Conservation (phyloP, 2,888 invertebrate species). For the Hypomecis atomaria region DNA sequence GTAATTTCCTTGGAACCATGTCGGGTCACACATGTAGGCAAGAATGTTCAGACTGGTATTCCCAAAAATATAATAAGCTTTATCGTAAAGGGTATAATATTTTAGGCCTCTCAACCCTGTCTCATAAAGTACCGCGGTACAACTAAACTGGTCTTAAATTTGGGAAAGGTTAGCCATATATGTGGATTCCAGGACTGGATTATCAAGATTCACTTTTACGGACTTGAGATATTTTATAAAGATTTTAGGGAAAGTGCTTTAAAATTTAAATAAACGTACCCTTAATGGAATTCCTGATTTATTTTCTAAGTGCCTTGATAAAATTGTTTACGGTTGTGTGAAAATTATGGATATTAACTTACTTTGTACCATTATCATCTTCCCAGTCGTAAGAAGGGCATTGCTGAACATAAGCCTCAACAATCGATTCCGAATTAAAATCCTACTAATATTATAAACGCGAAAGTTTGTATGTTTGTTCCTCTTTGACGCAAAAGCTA, state of each 20-base stretch:
- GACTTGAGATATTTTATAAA: not conserved
- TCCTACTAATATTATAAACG: no score
- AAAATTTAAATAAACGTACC: not conserved
- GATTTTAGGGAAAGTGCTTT: not conserved
- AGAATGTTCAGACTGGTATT: conserved; percentile 38
- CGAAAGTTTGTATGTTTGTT: no score
- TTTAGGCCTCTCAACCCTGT: conserved; percentile 34
- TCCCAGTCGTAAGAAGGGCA: no score
- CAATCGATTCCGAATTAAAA: no score
- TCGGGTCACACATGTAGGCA: conserved; percentile 4
- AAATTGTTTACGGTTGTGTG: no score
- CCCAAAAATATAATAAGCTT: conserved; percentile 26
- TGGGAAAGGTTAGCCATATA: conserved; percentile 42
- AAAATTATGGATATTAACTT: no score
- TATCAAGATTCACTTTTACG: conserved; percentile 39
- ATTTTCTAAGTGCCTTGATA: no score
- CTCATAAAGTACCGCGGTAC: conserved; percentile 38
- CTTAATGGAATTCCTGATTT: no score
- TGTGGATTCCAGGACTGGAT: conserved; percentile 43
- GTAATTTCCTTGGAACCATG: conserved; percentile 9
- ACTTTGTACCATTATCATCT: no score
- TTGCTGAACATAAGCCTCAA: no score
- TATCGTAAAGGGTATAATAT: conserved; percentile 32
- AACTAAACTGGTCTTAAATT: conserved; percentile 48
- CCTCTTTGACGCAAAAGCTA: no score